A percentile compares a stretch with the other conserved stretches of the same genome.
phyloP scores from a whole-genome alignment of 1,140 invertebrate genomes.

The Apis laboriosa region DNA sequence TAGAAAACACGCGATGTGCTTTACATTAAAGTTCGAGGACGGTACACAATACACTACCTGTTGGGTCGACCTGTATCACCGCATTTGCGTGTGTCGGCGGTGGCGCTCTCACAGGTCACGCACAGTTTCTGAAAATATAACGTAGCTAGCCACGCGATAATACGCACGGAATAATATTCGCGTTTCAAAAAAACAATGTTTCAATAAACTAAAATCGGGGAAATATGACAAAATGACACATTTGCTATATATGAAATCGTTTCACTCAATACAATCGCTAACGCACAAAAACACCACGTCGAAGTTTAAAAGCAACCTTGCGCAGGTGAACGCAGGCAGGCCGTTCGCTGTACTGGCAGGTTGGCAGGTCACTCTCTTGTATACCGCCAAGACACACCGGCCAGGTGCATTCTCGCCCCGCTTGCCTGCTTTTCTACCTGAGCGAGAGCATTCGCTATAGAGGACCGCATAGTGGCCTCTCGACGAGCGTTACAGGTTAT shows the following conservation, averaged over 20 bases:
- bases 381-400: slow-evolving; percentile 60
- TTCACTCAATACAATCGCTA: slow-evolving; percentile 18
- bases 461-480: slow-evolving; percentile 45
- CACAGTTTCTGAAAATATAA: slow-evolving; percentile 52
- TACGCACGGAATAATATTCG: slow-evolving; percentile 22
- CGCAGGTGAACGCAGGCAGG: slow-evolving; percentile 69
- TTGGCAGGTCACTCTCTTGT: slow-evolving; percentile 75
- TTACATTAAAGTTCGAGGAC: slow-evolving; percentile 58
- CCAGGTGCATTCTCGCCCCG: slow-evolving; percentile 75
- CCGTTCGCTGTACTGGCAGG: slow-evolving; percentile 69
- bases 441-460: slow-evolving; percentile 45
- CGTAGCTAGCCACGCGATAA: slow-evolving; percentile 49
- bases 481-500: slow-evolving; percentile 65
- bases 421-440: slow-evolving; percentile 64
- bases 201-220: neutral
- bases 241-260: neutral
- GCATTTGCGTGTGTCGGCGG: slow-evolving; percentile 53
- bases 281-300: slow-evolving; percentile 45
- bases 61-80: slow-evolving; percentile 48
- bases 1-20: slow-evolving; percentile 23
- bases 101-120: slow-evolving; percentile 54
- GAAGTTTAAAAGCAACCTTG: slow-evolving; percentile 64
- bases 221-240: slow-evolving; percentile 6
- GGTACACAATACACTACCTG: slow-evolving; percentile 64
- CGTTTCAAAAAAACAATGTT: neutral